A percentile compares a stretch with the other conserved stretches of the same genome.
Conservation (phyloP, 2,113 vertebrate genomes). For the Serilophus lunatus region DNA sequence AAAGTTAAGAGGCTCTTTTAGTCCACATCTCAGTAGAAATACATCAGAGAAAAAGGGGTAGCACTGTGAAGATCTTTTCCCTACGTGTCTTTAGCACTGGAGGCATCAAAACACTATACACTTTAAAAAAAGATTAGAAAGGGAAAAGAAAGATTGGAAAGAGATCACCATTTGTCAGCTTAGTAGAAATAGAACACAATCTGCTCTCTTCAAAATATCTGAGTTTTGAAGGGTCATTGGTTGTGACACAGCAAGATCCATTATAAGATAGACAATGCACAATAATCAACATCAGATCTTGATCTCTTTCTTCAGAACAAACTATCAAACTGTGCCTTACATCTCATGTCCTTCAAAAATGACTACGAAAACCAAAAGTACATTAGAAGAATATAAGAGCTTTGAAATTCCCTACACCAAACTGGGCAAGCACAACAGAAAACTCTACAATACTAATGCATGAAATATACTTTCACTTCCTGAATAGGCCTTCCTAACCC, state of each 20-base stretch:
- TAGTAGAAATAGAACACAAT: neutral
- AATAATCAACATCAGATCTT: neutral
- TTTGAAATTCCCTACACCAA: neutral
- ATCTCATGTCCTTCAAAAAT: neutral
- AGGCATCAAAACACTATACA: neutral
- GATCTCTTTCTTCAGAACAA: neutral
- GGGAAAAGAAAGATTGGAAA: neutral
- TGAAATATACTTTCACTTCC: neutral
- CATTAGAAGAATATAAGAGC: neutral
- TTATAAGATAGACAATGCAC: neutral
- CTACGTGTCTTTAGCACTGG: fast-evolving
- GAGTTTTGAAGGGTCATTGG: neutral
- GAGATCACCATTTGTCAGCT: neutral
- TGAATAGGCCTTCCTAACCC: neutral
- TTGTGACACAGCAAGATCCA: neutral
- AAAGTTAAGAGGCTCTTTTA: neutral
- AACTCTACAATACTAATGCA: fast-evolving
- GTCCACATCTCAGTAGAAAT: neutral
- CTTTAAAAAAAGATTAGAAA: neutral
- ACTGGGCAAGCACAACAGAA: neutral
- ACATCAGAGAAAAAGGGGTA: neutral
- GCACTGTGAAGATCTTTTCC: neutral
- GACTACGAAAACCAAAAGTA: neutral
- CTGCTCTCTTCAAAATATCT: neutral
- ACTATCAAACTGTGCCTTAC: neutral